A percentile compares a stretch with the other conserved stretches of the same genome.
Conservation (phyloP, 2,797 vertebrate genomes). For the Limnodromus scolopaceus region DNA sequence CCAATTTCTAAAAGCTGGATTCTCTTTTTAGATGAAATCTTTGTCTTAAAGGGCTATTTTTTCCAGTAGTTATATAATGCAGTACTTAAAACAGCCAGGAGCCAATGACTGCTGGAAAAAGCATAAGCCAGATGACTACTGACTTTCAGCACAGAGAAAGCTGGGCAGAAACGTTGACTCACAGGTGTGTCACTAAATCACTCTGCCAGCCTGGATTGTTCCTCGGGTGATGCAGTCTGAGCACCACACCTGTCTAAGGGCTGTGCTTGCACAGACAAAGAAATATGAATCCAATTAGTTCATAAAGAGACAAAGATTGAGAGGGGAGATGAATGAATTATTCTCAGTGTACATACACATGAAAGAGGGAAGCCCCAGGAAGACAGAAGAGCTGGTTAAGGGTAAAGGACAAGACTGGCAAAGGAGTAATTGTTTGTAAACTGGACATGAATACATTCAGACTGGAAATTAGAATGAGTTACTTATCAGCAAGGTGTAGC, state of each 20-base stretch:
- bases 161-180: slow-evolving; percentile 59
- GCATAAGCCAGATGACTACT: neutral
- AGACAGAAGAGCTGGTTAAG: neutral
- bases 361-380: neutral
- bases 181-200: slow-evolving; percentile 58
- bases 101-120: slow-evolving; percentile 28
- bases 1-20: neutral
- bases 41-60: slow-evolving; percentile 27
- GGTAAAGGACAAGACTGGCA: neutral
- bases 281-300: slow-evolving; percentile 38
- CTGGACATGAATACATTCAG: neutral
- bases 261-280: slow-evolving; percentile 22
- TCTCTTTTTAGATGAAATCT: slow-evolving; percentile 6
- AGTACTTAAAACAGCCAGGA: slow-evolving; percentile 16
- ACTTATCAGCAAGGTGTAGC: neutral
- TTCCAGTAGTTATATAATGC: neutral
- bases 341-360: neutral
- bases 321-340: neutral
- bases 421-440: neutral
- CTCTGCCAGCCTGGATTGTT: slow-evolving; percentile 43
- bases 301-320: slow-evolving; percentile 28
- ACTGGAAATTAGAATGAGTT: neutral
- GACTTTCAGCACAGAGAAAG: neutral
- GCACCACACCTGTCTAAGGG: slow-evolving; percentile 63
- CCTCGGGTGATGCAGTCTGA: slow-evolving; percentile 48